Base-by-base conservation (phyloP, 2,113 vertebrate genomes). In the Casuarius casuarius region DNA sequence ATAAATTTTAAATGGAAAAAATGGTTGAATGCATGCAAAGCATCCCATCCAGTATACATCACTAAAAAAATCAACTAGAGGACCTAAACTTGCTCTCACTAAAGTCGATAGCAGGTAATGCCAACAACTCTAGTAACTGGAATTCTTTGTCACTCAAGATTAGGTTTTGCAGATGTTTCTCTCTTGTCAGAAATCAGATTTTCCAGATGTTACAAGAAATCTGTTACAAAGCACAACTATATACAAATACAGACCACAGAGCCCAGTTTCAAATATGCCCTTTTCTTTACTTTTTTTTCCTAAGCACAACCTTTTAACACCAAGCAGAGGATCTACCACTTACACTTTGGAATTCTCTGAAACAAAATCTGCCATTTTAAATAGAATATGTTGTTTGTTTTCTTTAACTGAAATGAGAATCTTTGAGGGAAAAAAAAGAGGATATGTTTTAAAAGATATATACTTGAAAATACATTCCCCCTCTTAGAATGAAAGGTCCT, bases 361-460 rank as follows among this genome's bases (percentile, higher is more conserved):
- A 95, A 67, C 61, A 83, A 91, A 54, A 66, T 87, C 56, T 89
- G 66, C 84, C 68, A 67, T 89, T 94, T 96, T 91, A 95, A 94
- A 94, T 87, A 75, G 49, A 83, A 38, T 29, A 81, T 72, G 65
- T 68, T 89, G 10, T 95, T 94, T 84, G 44, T 46, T 46, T 46
- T 94, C 87, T 94, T 95, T 95, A 91, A 94, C 66, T 1, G 0
- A 91, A 58, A 94, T 3, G 21, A 89, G 61, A 91, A 89, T 51
- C 61, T 92, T 87, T 82, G 89, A 89, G 0, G 12, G 70, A 95
- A 74, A 93, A 93, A 87, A 92, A 90, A 87, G 65, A 94, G 76
- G 92, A 84, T 26, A 52, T 94, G 91, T 97, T 95, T 96, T 46
- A 84, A 87, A 95, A 95, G 76, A 87, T 10, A 66, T 48, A 81